Conservation (phyloP, 2,113 vertebrate genomes). For the Tachysurus fulvidraco region DNA sequence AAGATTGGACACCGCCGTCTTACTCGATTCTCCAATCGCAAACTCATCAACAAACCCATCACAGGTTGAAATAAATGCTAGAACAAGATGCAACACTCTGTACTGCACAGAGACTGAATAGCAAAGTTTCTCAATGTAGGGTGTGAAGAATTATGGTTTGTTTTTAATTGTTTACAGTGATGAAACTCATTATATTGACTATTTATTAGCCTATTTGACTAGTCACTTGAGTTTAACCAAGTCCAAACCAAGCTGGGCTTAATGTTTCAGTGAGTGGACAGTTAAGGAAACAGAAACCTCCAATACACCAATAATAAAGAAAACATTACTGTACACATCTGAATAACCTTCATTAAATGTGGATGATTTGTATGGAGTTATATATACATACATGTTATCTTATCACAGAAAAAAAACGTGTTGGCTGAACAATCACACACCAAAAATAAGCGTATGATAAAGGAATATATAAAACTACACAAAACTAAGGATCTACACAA, state of each 20-base stretch:
- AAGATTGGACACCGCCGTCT: not conserved
- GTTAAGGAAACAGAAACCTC: not conserved
- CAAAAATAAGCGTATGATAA: not conserved
- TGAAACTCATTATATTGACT: not conserved
- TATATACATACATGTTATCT: not conserved
- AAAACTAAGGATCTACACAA: not conserved
- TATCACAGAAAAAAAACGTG: not conserved
- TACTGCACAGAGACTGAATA: not conserved
- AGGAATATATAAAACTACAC: not conserved
- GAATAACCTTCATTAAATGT: not conserved
- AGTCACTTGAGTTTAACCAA: not conserved
- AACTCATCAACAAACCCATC: not conserved
- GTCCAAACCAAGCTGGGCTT: not conserved
- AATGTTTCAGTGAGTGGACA: not conserved
- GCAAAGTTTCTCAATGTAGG: no score
- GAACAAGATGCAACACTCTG: not conserved
- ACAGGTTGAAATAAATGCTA: not conserved
- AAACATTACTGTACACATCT: not conserved
- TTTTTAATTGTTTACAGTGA: not conserved
- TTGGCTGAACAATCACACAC: not conserved
- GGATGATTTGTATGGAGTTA: not conserved
- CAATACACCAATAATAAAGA: not conserved
- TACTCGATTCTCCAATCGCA: not conserved
- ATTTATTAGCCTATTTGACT: not conserved
- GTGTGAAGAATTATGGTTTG: no score